Evolutionary conservation across 2,113 vertebrate genomes (phyloP), one percentile per base, ranked within the genome.

Genomic region (Myodes glareolus): DNA sequence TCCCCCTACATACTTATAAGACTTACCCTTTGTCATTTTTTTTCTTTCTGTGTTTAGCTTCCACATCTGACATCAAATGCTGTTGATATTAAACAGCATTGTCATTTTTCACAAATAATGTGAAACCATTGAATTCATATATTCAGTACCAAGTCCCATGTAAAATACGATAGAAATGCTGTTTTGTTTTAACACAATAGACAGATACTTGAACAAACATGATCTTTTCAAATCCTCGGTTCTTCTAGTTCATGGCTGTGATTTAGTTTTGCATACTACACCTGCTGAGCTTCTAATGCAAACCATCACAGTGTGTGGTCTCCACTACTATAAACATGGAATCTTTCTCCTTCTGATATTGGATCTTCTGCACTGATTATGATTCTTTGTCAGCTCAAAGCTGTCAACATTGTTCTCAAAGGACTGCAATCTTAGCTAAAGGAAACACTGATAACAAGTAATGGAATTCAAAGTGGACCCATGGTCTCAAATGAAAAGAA

Each of bases 221-320:
- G 94, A 98, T 98, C 98, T 98, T 95, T 98, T 98, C 96, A 94
- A 98, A 96, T 96, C 90, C 36, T 96, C 97, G 98, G 97, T 95
- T 93, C 82, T 89, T 96, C 87, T 90, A 96, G 98, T 96, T 95
- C 92, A 86, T 93, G 92, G 93, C 97, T 98, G 96, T 77, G 97
- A 95, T 98, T 86, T 90, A 97, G 96, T 96, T 98, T 98, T 98
- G 97, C 97, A 95, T 78, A 93, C 81, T 90, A 55, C 63, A 94
- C 98, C 98, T 98, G 98, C 98, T 99, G 98, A 93, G 98, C 96
- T 98, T 97, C 98, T 98, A 98, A 98, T 98, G 98, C 98, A 98
- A 98, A 98, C 98, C 96, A 96, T 98, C 98, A 94, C 98, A 98
- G 98, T 98, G 97, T 98, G 98, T 97, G 98, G 98, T 98, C 98